phyloP scores from a whole-genome alignment of 2,888 invertebrate species.

The Amphipyra tragopoginis region DNA sequence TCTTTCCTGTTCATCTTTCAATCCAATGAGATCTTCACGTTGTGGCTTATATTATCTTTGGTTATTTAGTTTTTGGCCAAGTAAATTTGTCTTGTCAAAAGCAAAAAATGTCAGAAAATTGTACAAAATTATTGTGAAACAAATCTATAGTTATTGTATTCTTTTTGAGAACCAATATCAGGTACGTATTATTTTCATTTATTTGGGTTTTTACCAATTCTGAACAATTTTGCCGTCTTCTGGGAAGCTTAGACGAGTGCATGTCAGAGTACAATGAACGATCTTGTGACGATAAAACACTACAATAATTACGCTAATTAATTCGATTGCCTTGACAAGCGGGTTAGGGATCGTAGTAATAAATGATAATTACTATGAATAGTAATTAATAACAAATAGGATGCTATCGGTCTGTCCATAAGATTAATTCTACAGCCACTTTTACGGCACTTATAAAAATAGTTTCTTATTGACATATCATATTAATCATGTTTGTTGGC shows the following conservation, averaged over 20 bases:
- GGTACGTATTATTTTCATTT: slow-evolving; percentile 24
- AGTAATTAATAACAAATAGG: slow-evolving; percentile 25
- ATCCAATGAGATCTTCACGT: too few species aligned
- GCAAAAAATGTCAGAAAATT: slow-evolving; percentile 48
- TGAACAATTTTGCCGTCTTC: not conserved
- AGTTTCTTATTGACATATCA: not conserved
- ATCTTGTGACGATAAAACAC: slow-evolving; percentile 1
- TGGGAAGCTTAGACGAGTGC: not conserved
- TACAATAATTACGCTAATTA: slow-evolving; percentile 21
- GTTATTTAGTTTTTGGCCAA: too few species aligned
- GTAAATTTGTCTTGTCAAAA: too few species aligned
- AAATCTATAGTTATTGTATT: slow-evolving; percentile 29
- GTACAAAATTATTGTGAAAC: slow-evolving; percentile 60
- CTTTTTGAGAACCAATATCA: slow-evolving; percentile 21
- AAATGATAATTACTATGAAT: slow-evolving; percentile 37
- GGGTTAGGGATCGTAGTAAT: slow-evolving; percentile 45
- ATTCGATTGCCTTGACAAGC: slow-evolving; percentile 41
- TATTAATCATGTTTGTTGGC: not conserved
- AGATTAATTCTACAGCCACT: not conserved
- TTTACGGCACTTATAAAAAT: slow-evolving; percentile 1
- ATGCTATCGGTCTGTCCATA: slow-evolving; percentile 12
- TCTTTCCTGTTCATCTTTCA: too few species aligned
- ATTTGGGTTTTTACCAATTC: not conserved
- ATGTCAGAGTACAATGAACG: slow-evolving; percentile 9
- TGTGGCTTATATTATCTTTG: too few species aligned